These are phyloP conservation scores for Marmota monax DNA, from an alignment of 2,113 vertebrate genomes.

Conservation along the genomic window DNA sequence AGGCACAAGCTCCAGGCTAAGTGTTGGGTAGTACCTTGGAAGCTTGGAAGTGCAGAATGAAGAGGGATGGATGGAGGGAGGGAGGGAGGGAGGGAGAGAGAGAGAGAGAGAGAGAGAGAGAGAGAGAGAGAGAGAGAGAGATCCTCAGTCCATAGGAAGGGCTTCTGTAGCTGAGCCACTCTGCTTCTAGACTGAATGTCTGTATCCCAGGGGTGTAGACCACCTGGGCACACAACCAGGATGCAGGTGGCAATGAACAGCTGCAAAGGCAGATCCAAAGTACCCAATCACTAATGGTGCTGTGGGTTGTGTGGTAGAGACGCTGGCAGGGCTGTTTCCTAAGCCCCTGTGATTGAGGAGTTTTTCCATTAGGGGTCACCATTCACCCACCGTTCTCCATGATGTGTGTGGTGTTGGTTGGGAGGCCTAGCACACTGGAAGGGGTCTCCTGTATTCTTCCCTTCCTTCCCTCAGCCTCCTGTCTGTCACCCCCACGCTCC, in stretches of 20 bases:
- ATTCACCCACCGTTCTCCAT: not conserved
- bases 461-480: not conserved
- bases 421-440: not conserved
- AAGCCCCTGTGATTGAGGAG: not conserved
- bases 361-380: not conserved
- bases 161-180: not conserved
- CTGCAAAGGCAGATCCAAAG: not conserved
- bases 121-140: too few relatives aligned
- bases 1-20: not conserved
- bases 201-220: not conserved
- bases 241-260: not conserved
- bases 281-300: too few relatives aligned
- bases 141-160: not conserved
- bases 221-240: not conserved
- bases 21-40: fast-evolving
- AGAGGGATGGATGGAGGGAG: not conserved
- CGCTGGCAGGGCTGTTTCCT: not conserved
- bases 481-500: not conserved
- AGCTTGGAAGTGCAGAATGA: too few relatives aligned
- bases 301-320: not conserved
- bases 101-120: too few relatives aligned
- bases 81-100: not conserved
- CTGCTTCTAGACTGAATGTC: not conserved
- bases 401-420: not conserved
- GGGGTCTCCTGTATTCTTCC: not conserved